phyloP scores from a whole-genome alignment of 2,797 vertebrate species.

The Acanthurus lineatus region DNA sequence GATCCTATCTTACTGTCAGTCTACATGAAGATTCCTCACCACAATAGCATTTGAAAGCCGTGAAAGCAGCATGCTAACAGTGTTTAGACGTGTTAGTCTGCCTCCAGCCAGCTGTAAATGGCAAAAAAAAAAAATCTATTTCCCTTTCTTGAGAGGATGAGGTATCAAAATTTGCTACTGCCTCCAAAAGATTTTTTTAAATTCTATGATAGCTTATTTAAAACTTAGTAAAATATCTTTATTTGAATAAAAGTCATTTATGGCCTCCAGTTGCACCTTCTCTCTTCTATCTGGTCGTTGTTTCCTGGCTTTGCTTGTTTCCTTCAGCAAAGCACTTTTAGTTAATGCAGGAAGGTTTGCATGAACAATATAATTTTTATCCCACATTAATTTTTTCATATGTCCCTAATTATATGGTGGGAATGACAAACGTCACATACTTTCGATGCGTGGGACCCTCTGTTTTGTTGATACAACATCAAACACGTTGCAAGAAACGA shows the following conservation, averaged over 20 bases:
- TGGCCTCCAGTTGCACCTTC: constrained; percentile 42
- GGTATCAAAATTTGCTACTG: background rate
- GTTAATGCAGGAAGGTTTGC: constrained; percentile 24
- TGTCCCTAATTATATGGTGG: constrained; percentile 63
- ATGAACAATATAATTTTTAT: constrained; percentile 49
- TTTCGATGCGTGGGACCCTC: constrained; percentile 13
- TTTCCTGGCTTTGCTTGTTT: constrained; percentile 21
- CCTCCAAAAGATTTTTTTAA: background rate
- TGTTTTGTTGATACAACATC: constrained; percentile 59
- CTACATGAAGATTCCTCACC: constrained; percentile 43
- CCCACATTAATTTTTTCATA: constrained; percentile 52
- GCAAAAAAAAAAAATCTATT: background rate
- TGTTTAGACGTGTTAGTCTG: constrained; percentile 6
- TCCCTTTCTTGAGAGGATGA: constrained; percentile 5
- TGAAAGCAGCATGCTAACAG: constrained; percentile 8
- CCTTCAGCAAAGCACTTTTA: constrained; percentile 24
- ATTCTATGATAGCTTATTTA: background rate
- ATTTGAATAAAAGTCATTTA: constrained; percentile 10
- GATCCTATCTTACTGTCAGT: constrained; percentile 59
- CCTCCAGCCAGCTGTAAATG: constrained; percentile 1
- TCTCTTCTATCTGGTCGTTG: constrained; percentile 4
- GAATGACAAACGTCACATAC: constrained; percentile 50
- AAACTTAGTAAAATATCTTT: constrained; percentile 20
- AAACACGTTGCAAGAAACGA: constrained; percentile 37
- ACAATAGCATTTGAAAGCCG: constrained; percentile 39